Conservation (phyloP, 1,140 invertebrate genomes). For the Nixonia krombeini region DNA sequence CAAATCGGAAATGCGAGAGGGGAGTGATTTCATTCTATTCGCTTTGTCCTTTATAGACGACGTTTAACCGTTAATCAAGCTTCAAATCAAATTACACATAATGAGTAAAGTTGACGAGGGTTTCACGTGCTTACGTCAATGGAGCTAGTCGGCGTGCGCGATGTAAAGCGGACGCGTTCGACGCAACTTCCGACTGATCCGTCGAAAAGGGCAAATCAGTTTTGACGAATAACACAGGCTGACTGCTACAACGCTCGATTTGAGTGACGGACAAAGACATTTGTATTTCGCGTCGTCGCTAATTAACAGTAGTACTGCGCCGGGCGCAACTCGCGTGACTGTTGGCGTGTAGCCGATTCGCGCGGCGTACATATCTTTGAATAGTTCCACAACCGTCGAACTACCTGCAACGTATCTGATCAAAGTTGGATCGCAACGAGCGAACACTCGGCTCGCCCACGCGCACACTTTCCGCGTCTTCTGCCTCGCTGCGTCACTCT, state of each 20-base stretch:
- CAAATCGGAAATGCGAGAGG: slow-evolving; percentile 37
- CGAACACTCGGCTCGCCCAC: slow-evolving; percentile 14
- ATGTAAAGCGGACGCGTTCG: slow-evolving; percentile 10
- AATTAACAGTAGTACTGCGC: slow-evolving; percentile 32
- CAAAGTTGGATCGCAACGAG: slow-evolving; percentile 11
- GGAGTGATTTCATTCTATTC: slow-evolving; percentile 46
- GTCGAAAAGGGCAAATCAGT: slow-evolving; percentile 38
- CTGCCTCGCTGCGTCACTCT: slow-evolving; percentile 29
- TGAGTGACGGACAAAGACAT: slow-evolving; percentile 37
- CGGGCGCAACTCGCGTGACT: slow-evolving; percentile 21
- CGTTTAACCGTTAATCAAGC: slow-evolving; percentile 67
- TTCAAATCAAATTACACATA: slow-evolving; percentile 68
- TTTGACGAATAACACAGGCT: slow-evolving; percentile 39
- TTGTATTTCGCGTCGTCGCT: slow-evolving; percentile 31
- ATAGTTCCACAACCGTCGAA: slow-evolving; percentile 19
- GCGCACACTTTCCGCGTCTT: slow-evolving; percentile 32
- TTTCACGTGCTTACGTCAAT: slow-evolving; percentile 57
- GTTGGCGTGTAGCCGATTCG: slow-evolving; percentile 19
- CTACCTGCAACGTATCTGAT: slow-evolving; percentile 18
- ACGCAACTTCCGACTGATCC: slow-evolving; percentile 25
- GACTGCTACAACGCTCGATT: slow-evolving; percentile 38
- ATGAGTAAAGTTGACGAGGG: slow-evolving; percentile 65
- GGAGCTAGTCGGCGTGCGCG: slow-evolving; percentile 49
- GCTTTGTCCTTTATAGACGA: slow-evolving; percentile 58
- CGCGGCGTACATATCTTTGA: slow-evolving; percentile 13